These are phyloP conservation scores for Metaphire vulgaris DNA, from an alignment of 1,140 invertebrate species.

Conservation along the genomic window DNA sequence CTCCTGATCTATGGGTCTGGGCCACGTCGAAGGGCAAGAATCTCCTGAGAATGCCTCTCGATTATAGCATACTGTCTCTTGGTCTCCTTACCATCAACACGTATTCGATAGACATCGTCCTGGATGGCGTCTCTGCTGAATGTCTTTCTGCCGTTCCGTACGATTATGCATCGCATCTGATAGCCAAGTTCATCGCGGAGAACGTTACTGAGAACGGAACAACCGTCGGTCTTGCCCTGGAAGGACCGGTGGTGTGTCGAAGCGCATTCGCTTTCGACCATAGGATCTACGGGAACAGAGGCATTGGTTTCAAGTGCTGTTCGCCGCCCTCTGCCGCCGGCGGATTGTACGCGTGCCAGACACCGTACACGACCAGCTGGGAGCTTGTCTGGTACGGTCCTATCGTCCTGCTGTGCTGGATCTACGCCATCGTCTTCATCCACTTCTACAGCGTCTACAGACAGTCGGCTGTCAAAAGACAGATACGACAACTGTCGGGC, in stretches of 20 bases:
- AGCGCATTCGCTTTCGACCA: constrained; percentile 19
- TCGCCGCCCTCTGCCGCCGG: neutral
- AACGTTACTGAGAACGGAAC: constrained; percentile 14
- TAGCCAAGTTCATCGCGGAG: constrained; percentile 12
- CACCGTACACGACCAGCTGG: constrained; percentile 2
- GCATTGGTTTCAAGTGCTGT: constrained; percentile 16
- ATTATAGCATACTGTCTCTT: constrained; percentile 13
- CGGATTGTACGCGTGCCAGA: constrained; percentile 6
- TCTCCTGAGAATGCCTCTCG: constrained; percentile 11
- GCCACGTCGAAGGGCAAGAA: constrained; percentile 17
- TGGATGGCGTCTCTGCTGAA: neutral
- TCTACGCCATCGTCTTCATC: constrained; percentile 8
- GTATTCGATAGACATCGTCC: neutral
- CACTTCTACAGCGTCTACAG: constrained; percentile 18
- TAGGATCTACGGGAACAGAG: constrained; percentile 1
- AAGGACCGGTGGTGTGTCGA: constrained; percentile 13
- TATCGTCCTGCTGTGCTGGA: constrained; percentile 13
- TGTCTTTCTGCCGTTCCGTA: neutral
- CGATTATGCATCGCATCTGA: neutral
- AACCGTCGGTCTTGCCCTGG: neutral
- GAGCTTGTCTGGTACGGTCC: constrained; percentile 23
- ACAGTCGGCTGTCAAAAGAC: neutral
- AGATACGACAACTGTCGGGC: constrained; percentile 4
- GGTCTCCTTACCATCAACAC: constrained; percentile 15
- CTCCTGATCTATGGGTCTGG: constrained; percentile 13